Percentiles rank a stretch among this genome's conserved stretches.
These are phyloP conservation scores for Trinorchestia longiramus DNA, from an alignment of 1,140 invertebrate species.

Conservation along the genomic window DNA sequence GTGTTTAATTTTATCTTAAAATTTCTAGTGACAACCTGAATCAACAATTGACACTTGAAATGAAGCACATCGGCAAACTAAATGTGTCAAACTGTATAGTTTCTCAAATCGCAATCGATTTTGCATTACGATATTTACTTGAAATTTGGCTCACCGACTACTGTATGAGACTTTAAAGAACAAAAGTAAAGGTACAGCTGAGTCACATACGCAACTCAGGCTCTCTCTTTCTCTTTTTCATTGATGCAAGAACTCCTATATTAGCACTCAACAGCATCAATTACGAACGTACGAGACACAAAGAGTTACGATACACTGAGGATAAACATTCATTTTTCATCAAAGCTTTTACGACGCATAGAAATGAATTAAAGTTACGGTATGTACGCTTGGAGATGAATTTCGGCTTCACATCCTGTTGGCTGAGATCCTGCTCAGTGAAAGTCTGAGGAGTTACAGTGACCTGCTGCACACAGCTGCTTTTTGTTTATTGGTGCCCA, in stretches of 20 bases:
- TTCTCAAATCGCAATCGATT: too few relatives aligned
- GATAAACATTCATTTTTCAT: background rate
- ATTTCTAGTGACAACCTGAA: too few relatives aligned
- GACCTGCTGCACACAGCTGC: background rate
- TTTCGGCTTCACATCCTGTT: conserved; percentile 25
- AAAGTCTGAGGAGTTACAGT: conserved; percentile 22
- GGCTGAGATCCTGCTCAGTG: conserved; percentile 22
- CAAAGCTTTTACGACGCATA: background rate
- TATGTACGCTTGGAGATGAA: background rate
- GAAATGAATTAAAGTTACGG: background rate
- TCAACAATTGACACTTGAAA: too few relatives aligned
- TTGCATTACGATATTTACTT: background rate
- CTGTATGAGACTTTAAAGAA: background rate
- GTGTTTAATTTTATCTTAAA: too few relatives aligned
- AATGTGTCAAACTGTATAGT: too few relatives aligned
- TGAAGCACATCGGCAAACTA: too few relatives aligned
- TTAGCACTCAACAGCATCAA: background rate
- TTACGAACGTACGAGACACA: background rate
- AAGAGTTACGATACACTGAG: background rate
- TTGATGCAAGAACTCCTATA: too few relatives aligned
- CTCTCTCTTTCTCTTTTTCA: background rate
- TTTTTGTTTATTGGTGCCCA: background rate
- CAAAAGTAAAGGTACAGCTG: background rate
- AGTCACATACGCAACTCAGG: background rate
- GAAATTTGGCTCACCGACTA: too few relatives aligned